phyloP scores from a whole-genome alignment of 2,113 vertebrate species.

The Saguinus imperator region DNA sequence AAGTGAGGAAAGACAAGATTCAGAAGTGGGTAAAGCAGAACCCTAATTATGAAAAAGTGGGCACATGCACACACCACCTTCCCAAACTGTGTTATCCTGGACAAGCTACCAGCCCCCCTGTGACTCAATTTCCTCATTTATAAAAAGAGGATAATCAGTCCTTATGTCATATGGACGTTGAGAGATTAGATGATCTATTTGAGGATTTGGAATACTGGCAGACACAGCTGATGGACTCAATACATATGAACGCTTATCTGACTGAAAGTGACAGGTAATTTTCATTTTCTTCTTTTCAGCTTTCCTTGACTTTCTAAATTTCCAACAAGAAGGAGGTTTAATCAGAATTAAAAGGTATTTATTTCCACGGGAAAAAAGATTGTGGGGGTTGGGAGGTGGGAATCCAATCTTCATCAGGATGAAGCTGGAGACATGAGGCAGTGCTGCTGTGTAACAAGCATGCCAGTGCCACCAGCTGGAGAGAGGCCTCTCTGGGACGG shows the following conservation, averaged over 20 bases:
- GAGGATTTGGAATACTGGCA: neutral
- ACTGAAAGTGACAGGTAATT: neutral
- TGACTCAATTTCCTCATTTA: neutral
- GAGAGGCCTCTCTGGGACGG: neutral
- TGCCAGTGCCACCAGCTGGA: accelerated
- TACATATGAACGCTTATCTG: neutral
- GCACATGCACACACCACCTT: accelerated
- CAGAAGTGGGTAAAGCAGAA: neutral
- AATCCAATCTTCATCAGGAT: accelerated
- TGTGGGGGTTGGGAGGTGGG: neutral
- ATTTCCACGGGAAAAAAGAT: neutral
- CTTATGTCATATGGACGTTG: accelerated
- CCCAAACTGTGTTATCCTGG: neutral
- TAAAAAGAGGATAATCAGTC: neutral
- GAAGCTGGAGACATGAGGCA: neutral
- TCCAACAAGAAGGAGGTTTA: neutral
- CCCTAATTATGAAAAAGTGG: neutral
- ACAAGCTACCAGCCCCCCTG: neutral
- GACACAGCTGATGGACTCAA: accelerated
- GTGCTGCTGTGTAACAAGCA: accelerated
- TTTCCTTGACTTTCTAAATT: neutral
- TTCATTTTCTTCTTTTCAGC: neutral
- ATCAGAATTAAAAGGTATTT: neutral
- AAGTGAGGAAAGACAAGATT: neutral
- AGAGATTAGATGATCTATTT: neutral